Evolutionary conservation across 1,140 invertebrate species (phyloP), one percentile per base, ranked within the genome.

Genomic region (Drosophila persimilis): DNA sequence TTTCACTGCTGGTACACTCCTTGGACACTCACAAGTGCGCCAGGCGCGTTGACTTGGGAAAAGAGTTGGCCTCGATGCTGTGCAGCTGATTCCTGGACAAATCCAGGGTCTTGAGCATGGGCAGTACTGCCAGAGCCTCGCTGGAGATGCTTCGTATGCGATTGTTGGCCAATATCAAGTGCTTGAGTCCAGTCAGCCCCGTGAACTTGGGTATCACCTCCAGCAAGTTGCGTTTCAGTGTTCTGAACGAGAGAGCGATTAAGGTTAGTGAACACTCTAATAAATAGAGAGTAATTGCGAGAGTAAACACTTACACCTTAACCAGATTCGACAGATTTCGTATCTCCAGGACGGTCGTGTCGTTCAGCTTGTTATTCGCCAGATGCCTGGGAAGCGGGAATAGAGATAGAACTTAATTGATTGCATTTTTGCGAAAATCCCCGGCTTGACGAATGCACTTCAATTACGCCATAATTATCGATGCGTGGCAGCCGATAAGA

Each of bases 51-150:
- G 90, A 80, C 24, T 61, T 67, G 26, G 92, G 89, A 80, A 95
- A 93, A 31, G 92, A 92, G 43, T 92, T 92, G 9, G 92, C 73
- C 57, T 90, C 89, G 44, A 96, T 92, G 43, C 91, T 91, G 41
- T 91, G 92, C 62, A 96, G 93, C 67, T 92, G 92, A 91, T 96
- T 96, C 67, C 92, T 92, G 72, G 93, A 93, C 41, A 96, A 78
- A 90, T 95, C 93, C 24, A 96, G 91, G 17, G 91, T 89, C 71
- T 93, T 92, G 0, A 96, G 91, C 22, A 92, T 91, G 0, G 93
- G 92, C 52, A 97, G 93, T 31, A 92, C 92, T 1, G 93, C 90
- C 76, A 97, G 94, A 24, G 93, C 93, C 8, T 91, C 92, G 26
- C 92, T 91, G 62, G 94, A 93, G 66, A 96, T 94, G 44, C 83